These are phyloP conservation scores for Heliconius nattereri DNA, from an alignment of 1,140 invertebrate species.

Conservation along the genomic window DNA sequence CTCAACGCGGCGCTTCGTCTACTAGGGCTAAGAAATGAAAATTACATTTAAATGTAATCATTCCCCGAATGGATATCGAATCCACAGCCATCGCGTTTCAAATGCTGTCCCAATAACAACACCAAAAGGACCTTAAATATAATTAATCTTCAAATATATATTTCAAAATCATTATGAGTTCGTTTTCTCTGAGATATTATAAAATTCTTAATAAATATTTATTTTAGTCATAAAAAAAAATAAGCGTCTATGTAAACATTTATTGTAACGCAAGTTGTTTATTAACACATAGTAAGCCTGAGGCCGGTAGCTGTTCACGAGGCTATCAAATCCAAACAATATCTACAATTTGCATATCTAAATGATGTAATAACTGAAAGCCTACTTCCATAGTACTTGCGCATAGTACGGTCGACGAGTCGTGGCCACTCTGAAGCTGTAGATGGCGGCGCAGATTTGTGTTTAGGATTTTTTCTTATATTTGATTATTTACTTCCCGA, in stretches of 20 bases:
- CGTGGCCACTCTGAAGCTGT: too few species aligned
- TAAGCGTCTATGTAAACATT: neutral
- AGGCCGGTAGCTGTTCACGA: neutral
- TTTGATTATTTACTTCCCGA: too few species aligned
- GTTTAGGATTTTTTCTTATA: too few species aligned
- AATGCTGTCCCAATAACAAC: too few species aligned
- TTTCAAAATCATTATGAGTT: too few species aligned
- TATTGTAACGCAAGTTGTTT: neutral
- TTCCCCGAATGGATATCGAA: neutral
- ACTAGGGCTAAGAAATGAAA: neutral
- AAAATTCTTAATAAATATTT: neutral
- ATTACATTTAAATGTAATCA: neutral
- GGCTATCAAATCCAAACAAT: conserved; percentile 5
- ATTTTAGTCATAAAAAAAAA: neutral
- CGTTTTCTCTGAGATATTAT: too few species aligned
- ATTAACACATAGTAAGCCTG: neutral
- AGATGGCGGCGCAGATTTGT: too few species aligned
- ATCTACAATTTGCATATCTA: neutral
- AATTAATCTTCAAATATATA: too few species aligned
- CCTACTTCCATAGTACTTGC: neutral
- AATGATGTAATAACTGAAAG: neutral
- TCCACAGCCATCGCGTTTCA: neutral
- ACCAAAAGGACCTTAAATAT: too few species aligned
- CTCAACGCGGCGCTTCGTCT: too few species aligned
- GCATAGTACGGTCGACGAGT: too few species aligned